Evolutionary conservation across 1,140 invertebrate species (phyloP).

Genomic region (Cylas formicarius): DNA sequence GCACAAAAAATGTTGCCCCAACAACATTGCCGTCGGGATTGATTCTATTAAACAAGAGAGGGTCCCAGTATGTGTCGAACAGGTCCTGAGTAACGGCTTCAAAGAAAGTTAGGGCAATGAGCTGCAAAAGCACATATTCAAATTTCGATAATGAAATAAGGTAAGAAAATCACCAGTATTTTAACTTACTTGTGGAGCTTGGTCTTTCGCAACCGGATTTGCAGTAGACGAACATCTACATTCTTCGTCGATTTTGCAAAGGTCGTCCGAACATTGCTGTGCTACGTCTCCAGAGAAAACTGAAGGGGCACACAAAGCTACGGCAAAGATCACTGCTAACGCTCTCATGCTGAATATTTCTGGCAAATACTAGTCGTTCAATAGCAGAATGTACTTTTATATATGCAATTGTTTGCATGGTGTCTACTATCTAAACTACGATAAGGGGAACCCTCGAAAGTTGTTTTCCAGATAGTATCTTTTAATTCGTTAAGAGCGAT

Average conservation of each 20-base stretch:
- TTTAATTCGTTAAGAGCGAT: too few relatives aligned
- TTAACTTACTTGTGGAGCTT: conserved; percentile 28
- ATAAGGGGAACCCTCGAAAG: conserved; percentile 2
- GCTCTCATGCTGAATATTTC: background rate
- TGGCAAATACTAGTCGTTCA: background rate
- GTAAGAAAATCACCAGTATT: background rate
- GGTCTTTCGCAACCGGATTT: conserved; percentile 14
- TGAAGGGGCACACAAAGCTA: background rate
- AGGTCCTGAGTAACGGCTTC: conserved; percentile 61
- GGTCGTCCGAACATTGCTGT: conserved; percentile 12
- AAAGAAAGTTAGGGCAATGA: conserved; percentile 61
- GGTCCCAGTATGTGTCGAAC: conserved; percentile 51
- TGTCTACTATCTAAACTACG: background rate
- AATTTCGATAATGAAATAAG: background rate
- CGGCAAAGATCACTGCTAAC: background rate
- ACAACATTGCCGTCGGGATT: conserved; percentile 59
- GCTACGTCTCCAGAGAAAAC: conserved; percentile 7
- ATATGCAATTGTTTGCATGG: background rate
- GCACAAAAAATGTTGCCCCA: conserved; percentile 59
- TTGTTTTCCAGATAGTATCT: conserved; percentile 12
- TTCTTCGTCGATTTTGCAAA: conserved; percentile 19
- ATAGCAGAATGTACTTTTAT: too few relatives aligned
- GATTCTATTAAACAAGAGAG: conserved; percentile 49
- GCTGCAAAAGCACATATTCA: conserved; percentile 41
- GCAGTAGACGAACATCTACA: conserved; percentile 19